These are phyloP conservation scores for Octodon degus DNA, from an alignment of 2,113 vertebrate species.

Conservation along the genomic window DNA sequence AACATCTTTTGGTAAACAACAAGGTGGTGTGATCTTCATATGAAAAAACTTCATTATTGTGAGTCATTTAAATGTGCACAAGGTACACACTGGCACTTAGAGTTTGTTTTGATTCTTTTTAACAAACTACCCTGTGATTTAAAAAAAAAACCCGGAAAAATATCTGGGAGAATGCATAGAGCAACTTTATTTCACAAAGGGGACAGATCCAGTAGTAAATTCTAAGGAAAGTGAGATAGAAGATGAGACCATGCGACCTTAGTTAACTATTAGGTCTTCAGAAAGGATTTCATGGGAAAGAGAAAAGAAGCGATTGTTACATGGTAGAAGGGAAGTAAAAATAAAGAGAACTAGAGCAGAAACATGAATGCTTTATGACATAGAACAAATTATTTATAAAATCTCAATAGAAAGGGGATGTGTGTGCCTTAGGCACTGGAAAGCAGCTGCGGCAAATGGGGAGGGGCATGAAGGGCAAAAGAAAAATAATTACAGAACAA, in stretches of 20 bases:
- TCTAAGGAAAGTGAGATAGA: background rate
- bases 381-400: conserved; percentile 74
- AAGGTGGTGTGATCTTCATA: conserved; percentile 86
- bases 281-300: background rate
- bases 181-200: background rate
- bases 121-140: conserved; percentile 87
- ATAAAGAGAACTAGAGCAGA: conserved; percentile 68
- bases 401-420: background rate
- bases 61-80: conserved; percentile 92
- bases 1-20: conserved; percentile 83
- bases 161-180: background rate
- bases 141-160: background rate
- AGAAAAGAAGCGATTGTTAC: background rate
- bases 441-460: conserved; percentile 25
- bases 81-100: conserved; percentile 90
- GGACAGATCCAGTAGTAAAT: background rate
- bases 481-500: background rate
- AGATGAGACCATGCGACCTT: background rate
- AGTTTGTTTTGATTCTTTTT: conserved; percentile 89
- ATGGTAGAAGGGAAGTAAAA: conserved; percentile 2
- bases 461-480: background rate
- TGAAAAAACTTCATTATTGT: conserved; percentile 91
- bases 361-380: conserved; percentile 66
- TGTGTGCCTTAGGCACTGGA: conserved; percentile 10
- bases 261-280: background rate